Percentiles rank a stretch among this genome's conserved stretches.
Evolutionary conservation across 2,113 vertebrate species (phyloP).

Genomic region (Odocoileus hemionus): DNA sequence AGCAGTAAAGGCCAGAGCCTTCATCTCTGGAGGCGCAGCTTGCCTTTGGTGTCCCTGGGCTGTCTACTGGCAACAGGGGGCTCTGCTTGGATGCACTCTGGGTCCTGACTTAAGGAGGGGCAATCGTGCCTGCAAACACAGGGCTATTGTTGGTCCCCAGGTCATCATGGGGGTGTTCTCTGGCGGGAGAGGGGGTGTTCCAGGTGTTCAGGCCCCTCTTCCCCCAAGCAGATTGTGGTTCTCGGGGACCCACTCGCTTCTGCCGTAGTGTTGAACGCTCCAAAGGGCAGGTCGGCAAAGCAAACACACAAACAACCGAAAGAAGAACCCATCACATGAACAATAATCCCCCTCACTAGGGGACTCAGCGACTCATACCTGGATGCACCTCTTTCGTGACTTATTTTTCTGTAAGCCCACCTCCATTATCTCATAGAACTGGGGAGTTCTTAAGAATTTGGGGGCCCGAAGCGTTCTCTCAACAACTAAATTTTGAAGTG

Average conservation of each 20-base stretch:
- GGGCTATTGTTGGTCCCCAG: slow-evolving; percentile 77
- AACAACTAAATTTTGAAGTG: neutral
- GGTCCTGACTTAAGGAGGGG: slow-evolving; percentile 81
- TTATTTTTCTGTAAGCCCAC: neutral
- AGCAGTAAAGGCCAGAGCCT: neutral
- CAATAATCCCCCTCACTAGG: neutral
- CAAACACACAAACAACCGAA: neutral
- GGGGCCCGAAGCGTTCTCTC: neutral
- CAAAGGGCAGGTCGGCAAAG: fast-evolving
- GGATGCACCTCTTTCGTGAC: neutral
- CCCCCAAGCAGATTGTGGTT: slow-evolving; percentile 63
- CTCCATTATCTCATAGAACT: neutral
- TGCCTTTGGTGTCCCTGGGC: neutral
- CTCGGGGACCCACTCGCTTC: slow-evolving; percentile 7
- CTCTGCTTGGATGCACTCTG: fast-evolving
- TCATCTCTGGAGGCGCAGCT: neutral
- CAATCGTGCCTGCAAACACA: slow-evolving; percentile 80
- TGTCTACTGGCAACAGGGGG: neutral
- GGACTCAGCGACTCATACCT: neutral
- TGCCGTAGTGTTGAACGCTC: slow-evolving; percentile 79
- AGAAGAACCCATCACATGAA: neutral
- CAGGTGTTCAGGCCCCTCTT: slow-evolving; percentile 27
- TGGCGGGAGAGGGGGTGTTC: slow-evolving; percentile 64
- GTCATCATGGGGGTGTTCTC: slow-evolving; percentile 56
- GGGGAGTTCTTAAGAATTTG: neutral